Conservation (phyloP, 2,888 invertebrate species). For the Darwinula stevensoni region DNA sequence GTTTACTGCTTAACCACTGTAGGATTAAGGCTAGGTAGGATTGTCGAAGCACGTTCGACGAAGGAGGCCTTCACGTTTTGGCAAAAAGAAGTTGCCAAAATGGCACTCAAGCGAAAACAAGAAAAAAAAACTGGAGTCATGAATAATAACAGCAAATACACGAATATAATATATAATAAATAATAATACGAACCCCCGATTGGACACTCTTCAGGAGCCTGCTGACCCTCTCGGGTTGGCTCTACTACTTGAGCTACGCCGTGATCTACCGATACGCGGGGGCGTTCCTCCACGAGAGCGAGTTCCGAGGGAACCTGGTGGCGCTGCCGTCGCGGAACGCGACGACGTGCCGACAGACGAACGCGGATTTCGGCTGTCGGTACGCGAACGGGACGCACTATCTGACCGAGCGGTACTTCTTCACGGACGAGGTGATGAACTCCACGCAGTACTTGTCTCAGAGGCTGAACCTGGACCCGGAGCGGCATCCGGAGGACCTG, state of each 20-base stretch:
- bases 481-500: constrained; percentile 25
- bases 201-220: too few relatives aligned
- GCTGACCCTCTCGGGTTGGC: constrained; percentile 46
- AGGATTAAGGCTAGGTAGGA: too few relatives aligned
- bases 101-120: too few relatives aligned
- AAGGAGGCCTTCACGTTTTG: too few relatives aligned
- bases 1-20: too few relatives aligned
- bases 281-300: constrained; percentile 35
- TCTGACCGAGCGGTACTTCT: constrained; percentile 31
- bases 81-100: too few relatives aligned
- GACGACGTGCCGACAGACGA: constrained; percentile 10
- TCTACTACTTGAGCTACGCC: constrained; percentile 44
- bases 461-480: constrained; percentile 19
- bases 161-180: too few relatives aligned
- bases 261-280: constrained; percentile 51
- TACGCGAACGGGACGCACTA: constrained; percentile 39
- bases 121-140: too few relatives aligned
- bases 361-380: constrained; percentile 16
- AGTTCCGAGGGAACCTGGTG: constrained; percentile 22
- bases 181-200: too few relatives aligned
- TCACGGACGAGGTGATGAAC: constrained; percentile 18
- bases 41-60: too few relatives aligned
- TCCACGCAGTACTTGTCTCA: background rate
- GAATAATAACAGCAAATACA: too few relatives aligned
- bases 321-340: constrained; percentile 10